Evolutionary conservation across 53 echinoderm and acorn worm genomes (phyloP).

Genomic region (Actinopyga echinites): DNA sequence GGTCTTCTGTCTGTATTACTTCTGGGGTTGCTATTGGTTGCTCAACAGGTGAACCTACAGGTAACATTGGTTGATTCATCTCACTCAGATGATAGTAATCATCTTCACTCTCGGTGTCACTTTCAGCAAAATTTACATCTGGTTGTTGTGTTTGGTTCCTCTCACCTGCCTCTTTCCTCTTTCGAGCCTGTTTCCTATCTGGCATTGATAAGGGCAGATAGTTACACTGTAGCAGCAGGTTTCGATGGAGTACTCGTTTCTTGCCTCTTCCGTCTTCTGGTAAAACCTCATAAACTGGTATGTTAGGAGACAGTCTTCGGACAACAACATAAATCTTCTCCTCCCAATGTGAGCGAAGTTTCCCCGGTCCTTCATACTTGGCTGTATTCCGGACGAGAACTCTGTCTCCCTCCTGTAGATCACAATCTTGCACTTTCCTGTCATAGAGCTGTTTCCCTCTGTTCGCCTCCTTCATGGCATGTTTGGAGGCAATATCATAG

Average conservation of each 20-base stretch:
- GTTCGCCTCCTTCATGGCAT: neutral
- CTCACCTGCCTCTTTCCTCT: neutral
- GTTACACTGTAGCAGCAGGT: neutral
- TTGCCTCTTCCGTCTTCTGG: constrained; percentile 49
- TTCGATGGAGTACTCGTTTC: neutral
- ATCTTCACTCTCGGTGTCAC: neutral
- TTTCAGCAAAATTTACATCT: neutral
- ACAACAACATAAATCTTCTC: constrained; percentile 41
- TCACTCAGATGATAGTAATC: neutral
- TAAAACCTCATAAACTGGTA: constrained; percentile 47
- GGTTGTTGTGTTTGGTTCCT: neutral
- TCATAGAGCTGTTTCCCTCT: neutral
- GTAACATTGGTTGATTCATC: no score
- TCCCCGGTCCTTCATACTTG: constrained; percentile 44
- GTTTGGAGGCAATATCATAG: constrained; percentile 15
- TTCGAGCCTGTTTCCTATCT: neutral
- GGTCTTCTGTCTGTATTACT: neutral
- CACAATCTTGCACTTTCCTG: constrained; percentile 13
- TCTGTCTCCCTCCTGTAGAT: constrained; percentile 36
- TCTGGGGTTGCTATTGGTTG: neutral
- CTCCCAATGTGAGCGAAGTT: constrained; percentile 52
- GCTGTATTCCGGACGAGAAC: constrained; percentile 49
- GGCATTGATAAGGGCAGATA: neutral
- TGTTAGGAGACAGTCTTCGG: neutral
- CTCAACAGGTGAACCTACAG: neutral